phyloP scores from a whole-genome alignment of 2,797 vertebrate species.

The Centropyge bicolor region DNA sequence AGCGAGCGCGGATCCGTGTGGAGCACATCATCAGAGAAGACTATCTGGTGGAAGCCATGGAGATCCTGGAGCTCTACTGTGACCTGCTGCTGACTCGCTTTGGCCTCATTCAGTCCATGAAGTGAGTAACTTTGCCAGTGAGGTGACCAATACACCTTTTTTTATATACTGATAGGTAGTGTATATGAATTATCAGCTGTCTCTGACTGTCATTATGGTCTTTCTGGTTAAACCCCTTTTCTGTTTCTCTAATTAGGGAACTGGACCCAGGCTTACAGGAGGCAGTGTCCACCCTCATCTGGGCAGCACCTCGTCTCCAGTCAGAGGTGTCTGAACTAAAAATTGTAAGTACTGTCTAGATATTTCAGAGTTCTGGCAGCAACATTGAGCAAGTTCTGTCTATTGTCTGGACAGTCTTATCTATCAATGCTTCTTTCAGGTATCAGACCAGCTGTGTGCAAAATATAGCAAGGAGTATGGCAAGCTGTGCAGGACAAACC shows the following conservation, averaged over 20 bases:
- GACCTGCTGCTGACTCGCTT: slow-evolving; percentile 95
- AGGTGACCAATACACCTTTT: background rate
- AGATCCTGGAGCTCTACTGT: slow-evolving; percentile 98
- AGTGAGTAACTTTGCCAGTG: slow-evolving; percentile 85
- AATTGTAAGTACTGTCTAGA: slow-evolving; percentile 87
- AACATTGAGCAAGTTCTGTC: background rate
- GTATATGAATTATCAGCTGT: background rate
- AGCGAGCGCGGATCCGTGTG: slow-evolving; percentile 95
- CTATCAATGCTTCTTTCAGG: slow-evolving; percentile 80
- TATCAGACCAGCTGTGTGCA: slow-evolving; percentile 96
- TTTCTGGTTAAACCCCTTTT: background rate
- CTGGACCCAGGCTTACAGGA: slow-evolving; percentile 96
- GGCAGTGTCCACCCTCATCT: slow-evolving; percentile 96
- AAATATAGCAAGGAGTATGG: slow-evolving; percentile 99
- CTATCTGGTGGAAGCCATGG: slow-evolving; percentile 99
- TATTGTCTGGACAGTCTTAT: slow-evolving; percentile 8
- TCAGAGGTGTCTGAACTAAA: slow-evolving; percentile 94
- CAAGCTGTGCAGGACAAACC: slow-evolving; percentile 97
- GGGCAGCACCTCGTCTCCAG: slow-evolving; percentile 97
- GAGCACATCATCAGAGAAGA: slow-evolving; percentile 99
- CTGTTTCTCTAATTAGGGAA: slow-evolving; percentile 84
- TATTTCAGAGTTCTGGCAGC: background rate
- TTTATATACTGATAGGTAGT: background rate
- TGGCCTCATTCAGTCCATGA: slow-evolving; percentile 98
- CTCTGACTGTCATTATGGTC: background rate